Evolutionary conservation across 2,113 vertebrate genomes (phyloP), one percentile per base, ranked within the genome.

Genomic region (Pomatorhinus ruficollis): DNA sequence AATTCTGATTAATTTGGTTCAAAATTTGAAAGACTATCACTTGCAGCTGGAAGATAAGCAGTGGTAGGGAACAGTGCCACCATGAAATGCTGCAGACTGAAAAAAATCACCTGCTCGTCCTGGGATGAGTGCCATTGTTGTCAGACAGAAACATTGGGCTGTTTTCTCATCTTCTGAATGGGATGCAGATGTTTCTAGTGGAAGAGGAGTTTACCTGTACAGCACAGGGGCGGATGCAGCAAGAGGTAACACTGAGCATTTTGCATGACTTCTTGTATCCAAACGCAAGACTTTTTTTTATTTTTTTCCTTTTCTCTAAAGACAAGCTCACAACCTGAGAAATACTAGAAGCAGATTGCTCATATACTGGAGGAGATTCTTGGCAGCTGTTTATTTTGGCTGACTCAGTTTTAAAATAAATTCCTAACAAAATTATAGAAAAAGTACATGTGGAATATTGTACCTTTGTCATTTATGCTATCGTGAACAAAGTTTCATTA

Each of bases 101-200:
- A 59, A 87, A 94, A 88, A 89, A 78, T 83, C 92, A 95, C 96
- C 96, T 95, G 90, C 64, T 89, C 81, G 18, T 92, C 44, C 76
- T 78, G 76, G 92, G 90, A 78, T 49, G 74, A 60, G 44, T 70
- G 92, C 85, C 90, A 84, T 35, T 6, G 12, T 72, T 95, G 70
- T 69, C 87, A 75, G 90, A 47, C 0, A 3, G 87, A 95, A 95
- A 84, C 6, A 3, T 19, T 3, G n/a, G 54, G 52, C 82, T 92
- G 71, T 39, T 74, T 35, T 78, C 39, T 71, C 60, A n/a, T 53
- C 28, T 64, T 94, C 47, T 42, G 44, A 78, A 57, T 70, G 39
- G 80, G 61, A 57, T 56, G 64, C 76, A 87, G 56, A 64, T 86
- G 47, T 90, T 89, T 60, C 56, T 44, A 66, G 4, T 45, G 31